These are phyloP conservation scores for Dexiosoma caninum DNA, from an alignment of 2,888 invertebrate genomes.

Conservation along the genomic window DNA sequence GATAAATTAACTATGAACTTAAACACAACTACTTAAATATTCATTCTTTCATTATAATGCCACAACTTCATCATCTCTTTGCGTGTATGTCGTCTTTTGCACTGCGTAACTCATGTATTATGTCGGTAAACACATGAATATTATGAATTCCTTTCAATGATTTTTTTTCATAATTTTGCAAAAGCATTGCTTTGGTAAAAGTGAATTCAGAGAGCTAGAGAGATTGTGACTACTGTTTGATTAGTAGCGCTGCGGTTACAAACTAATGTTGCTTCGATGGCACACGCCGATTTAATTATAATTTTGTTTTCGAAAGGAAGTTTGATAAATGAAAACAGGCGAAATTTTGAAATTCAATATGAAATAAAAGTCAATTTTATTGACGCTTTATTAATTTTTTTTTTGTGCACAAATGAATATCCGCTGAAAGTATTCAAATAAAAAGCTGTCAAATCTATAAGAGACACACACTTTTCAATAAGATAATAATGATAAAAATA, in stretches of 20 bases:
- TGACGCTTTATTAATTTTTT: neutral
- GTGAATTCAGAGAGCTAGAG: no score
- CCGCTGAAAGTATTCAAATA: neutral
- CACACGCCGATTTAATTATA: constrained; percentile 12
- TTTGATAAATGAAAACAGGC: constrained; percentile 48
- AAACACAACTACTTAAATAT: no score
- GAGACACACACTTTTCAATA: neutral
- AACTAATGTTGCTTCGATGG: neutral
- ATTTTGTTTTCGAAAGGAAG: constrained; percentile 17
- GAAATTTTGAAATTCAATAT: constrained; percentile 60
- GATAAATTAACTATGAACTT: no score
- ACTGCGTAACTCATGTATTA: no score
- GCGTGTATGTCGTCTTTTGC: no score
- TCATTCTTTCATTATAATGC: no score
- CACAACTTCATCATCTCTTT: no score
- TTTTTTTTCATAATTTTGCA: no score
- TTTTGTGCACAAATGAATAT: neutral
- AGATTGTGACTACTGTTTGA: constrained; percentile 42
- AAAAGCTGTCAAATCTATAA: neutral
- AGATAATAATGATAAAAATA: neutral
- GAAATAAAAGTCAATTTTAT: constrained; percentile 36
- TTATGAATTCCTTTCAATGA: no score
- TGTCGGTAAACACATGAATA: no score
- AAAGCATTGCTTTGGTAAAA: no score
- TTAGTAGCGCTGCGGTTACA: neutral